These are phyloP conservation scores for Hyppa rectilinea DNA, from an alignment of 2,888 invertebrate genomes.

Conservation along the genomic window DNA sequence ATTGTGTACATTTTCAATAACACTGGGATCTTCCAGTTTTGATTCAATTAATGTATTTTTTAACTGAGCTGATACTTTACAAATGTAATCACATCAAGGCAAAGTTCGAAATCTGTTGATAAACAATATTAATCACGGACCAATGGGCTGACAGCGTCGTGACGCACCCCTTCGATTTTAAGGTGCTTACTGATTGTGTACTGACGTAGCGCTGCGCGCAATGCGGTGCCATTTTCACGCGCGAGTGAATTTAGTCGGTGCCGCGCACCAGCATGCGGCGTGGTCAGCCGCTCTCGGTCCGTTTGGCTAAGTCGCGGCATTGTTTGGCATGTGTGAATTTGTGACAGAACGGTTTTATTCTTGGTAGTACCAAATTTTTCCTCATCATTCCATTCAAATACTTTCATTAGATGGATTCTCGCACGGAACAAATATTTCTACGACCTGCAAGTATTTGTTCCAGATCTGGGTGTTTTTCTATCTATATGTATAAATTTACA, in stretches of 20 bases:
- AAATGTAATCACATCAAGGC: conserved; percentile 6
- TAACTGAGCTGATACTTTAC: neutral
- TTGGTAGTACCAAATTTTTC: neutral
- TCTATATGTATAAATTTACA: too few relatives aligned
- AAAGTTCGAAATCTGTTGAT: conserved; percentile 23
- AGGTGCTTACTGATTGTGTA: conserved; percentile 12
- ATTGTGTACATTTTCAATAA: neutral
- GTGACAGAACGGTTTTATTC: conserved; percentile 5
- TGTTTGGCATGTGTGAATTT: conserved; percentile 50
- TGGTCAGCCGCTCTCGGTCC: conserved; percentile 24
- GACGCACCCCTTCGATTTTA: conserved; percentile 19
- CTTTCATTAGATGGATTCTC: neutral
- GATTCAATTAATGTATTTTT: neutral
- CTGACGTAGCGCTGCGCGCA: neutral
- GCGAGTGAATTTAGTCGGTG: conserved; percentile 24
- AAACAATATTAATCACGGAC: conserved; percentile 31
- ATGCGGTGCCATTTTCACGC: conserved; percentile 23
- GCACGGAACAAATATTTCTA: too few relatives aligned
- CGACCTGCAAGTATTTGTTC: too few relatives aligned
- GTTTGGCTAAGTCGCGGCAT: conserved; percentile 42
- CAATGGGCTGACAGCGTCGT: conserved; percentile 27
- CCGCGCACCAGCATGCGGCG: conserved; percentile 29
- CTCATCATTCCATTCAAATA: neutral
- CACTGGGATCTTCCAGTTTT: neutral
- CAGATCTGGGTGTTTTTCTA: too few relatives aligned